Evolutionary conservation across 2,113 vertebrate genomes (phyloP).

Genomic region (Pardalotus punctatus): DNA sequence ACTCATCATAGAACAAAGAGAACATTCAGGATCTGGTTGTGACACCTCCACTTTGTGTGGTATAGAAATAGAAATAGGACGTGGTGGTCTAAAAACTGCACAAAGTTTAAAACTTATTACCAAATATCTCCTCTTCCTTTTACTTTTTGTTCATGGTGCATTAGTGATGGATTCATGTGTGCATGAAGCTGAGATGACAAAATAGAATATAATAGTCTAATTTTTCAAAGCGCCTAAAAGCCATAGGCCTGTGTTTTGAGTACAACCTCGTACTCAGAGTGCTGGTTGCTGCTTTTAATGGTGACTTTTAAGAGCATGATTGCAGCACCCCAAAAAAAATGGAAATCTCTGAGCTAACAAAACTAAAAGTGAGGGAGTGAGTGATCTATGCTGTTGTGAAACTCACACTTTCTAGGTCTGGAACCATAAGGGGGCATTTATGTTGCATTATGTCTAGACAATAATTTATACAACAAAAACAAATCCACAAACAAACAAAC

Average conservation of each 20-base stretch:
- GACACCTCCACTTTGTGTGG: background rate
- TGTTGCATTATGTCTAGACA: background rate
- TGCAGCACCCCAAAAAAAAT: background rate
- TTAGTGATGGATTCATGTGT: background rate
- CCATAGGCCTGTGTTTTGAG: background rate
- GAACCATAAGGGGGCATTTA: background rate
- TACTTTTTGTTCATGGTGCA: background rate
- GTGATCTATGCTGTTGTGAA: background rate
- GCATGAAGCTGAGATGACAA: background rate
- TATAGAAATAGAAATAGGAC: background rate
- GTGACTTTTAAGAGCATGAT: background rate
- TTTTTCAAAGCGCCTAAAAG: background rate
- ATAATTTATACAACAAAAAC: background rate
- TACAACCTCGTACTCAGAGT: rapidly evolving
- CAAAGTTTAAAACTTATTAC: background rate
- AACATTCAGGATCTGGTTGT: background rate
- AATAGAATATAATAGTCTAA: background rate
- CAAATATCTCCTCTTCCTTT: background rate
- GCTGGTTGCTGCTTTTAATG: background rate
- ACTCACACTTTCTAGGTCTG: rapidly evolving
- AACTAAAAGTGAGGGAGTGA: background rate
- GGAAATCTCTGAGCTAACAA: background rate
- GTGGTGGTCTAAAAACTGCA: background rate
- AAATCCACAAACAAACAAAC: too few relatives aligned
- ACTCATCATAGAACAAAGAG: background rate